Evolutionary conservation across 2,113 vertebrate species (phyloP), one percentile per base, ranked within the genome.

Genomic region (Austrofundulus limnaeus): DNA sequence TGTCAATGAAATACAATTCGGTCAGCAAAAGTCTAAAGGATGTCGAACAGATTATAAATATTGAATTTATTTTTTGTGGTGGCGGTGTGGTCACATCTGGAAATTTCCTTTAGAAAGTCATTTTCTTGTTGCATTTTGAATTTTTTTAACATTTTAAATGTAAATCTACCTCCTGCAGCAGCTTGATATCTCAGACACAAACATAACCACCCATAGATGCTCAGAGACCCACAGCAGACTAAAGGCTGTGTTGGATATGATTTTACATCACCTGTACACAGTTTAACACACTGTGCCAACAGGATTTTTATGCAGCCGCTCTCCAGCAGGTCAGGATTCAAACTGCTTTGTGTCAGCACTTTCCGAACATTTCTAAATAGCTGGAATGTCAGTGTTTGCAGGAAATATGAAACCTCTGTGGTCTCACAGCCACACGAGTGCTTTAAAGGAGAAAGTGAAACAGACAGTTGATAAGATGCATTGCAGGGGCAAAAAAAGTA

Each of bases 391-490:
- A 53, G 63, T 38, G 3, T 66, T 66, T 57, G 45, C 34, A 66
- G 62, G 46, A 34, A 37, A 38, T 49, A n/a, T 57, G 64, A 66
- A 41, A 57, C 23, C 43, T 56, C 43, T 48, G 50, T 37, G 34
- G 43, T 41, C 52, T 47, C 43, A 14, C 17, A 4, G 42, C 52
- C 16, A 21, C 23, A 34, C 6, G 41, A 20, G 42, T 41, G 63
- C 31, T 15, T 53, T 25, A 64, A 19, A 65, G 23, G 13, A 50
- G 14, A 50, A 14, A 50, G 14, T 16, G 48, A 50, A 50, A 16
- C 62, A 55, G 51, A 37, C 19, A 65, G 50, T 37, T 53, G 61
- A 63, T 20, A 53, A 52, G 53, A 65, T 54, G 45, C 25, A 52
- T 38, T 47, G 0, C 0, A 25, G 13, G 28, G 7, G 3, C 17